phyloP scores from a whole-genome alignment of 2,797 vertebrate genomes.

The Rhinella marina region DNA sequence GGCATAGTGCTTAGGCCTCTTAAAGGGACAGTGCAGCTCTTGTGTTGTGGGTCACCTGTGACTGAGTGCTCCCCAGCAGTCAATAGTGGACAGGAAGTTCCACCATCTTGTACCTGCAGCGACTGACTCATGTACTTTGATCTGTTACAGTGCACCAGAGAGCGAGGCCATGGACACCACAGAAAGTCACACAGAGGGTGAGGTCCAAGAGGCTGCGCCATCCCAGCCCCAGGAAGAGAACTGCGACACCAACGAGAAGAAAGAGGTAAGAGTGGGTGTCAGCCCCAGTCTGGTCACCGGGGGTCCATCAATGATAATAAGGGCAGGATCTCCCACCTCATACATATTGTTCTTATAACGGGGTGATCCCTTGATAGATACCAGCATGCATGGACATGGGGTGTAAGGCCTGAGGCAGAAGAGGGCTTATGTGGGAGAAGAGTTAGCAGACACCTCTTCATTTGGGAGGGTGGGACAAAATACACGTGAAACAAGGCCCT shows the following conservation, averaged over 20 bases:
- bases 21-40: neutral
- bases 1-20: neutral
- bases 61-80: too few species aligned
- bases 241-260: slow-evolving; percentile 66
- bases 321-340: slow-evolving; percentile 31
- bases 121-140: neutral
- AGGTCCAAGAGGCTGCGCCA: slow-evolving; percentile 58
- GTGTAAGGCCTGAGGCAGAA: slow-evolving; percentile 11
- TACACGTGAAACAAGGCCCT: slow-evolving; percentile 61
- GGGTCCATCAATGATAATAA: neutral
- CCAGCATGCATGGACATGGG: neutral
- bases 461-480: neutral
- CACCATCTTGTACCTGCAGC: neutral
- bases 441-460: neutral
- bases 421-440: neutral
- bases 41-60: too few species aligned
- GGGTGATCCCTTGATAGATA: neutral
- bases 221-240: slow-evolving; percentile 39
- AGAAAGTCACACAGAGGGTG: slow-evolving; percentile 70
- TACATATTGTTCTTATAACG: neutral
- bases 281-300: slow-evolving; percentile 14
- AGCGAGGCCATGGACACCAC: slow-evolving; percentile 72
- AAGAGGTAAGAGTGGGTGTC: slow-evolving; percentile 71
- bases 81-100: too few species aligned
- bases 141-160: slow-evolving; percentile 69